A percentile compares a stretch with the other conserved stretches of the same genome.
phyloP scores from a whole-genome alignment of 2,797 vertebrate genomes.

The Hyperoplus immaculatus region DNA sequence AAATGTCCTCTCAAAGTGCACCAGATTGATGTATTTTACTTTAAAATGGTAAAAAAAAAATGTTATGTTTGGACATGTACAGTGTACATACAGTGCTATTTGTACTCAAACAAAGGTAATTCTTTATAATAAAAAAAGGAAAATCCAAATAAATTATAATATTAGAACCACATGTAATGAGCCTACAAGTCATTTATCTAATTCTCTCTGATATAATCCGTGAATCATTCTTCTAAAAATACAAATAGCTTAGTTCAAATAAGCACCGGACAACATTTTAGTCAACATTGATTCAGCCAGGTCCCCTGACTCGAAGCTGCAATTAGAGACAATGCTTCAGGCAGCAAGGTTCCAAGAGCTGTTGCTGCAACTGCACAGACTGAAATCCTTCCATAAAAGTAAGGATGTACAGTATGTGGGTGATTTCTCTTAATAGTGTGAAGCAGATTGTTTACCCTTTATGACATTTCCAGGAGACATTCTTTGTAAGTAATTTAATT shows the following conservation, averaged over 20 bases:
- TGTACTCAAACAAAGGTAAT: not conserved
- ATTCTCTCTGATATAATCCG: not conserved
- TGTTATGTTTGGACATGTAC: not conserved
- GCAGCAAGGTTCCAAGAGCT: constrained; percentile 15
- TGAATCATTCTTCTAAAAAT: not conserved
- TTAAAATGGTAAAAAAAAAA: no score
- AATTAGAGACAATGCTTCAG: constrained; percentile 27
- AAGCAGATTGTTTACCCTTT: constrained; percentile 56
- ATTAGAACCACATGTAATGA: not conserved
- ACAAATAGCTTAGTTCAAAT: constrained; percentile 6
- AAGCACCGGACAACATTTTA: constrained; percentile 9
- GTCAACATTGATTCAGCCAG: constrained; percentile 11
- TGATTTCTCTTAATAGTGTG: constrained; percentile 64
- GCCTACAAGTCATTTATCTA: not conserved
- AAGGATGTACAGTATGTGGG: constrained; percentile 52
- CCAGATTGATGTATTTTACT: no score
- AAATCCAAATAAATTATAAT: not conserved
- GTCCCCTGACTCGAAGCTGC: constrained; percentile 16
- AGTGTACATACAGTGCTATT: not conserved
- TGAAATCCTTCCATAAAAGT: constrained; percentile 18
- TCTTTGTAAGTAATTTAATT: constrained; percentile 37
- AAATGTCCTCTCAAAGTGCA: no score
- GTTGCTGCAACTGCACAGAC: constrained; percentile 25
- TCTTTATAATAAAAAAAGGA: constrained; percentile 20
- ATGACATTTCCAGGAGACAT: constrained; percentile 49